Evolutionary conservation across 2,797 vertebrate genomes (phyloP), one percentile per base, ranked within the genome.

Genomic region (Myotis myotis): DNA sequence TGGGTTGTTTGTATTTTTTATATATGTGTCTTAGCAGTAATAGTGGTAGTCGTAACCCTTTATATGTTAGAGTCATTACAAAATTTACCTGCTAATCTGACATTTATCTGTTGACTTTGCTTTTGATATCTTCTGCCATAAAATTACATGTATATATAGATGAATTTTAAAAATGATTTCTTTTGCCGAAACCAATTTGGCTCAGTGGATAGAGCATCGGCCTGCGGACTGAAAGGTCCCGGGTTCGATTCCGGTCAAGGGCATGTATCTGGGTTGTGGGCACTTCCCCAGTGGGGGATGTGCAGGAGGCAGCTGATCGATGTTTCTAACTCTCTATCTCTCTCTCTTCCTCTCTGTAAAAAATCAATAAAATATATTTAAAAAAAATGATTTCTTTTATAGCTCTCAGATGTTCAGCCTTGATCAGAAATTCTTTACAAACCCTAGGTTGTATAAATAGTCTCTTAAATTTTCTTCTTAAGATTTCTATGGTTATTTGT

Each of bases 381-480:
- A n/a, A n/a, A n/a, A n/a, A 23, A 90, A 9, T 57, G 25, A 80
- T 53, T 64, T 72, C 8, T 62, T 79, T 78, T 55, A 83, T 23
- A 89, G 68, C 44, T 76, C 62, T 51, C 33, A 49, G 28, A 55
- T 79, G 6, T 47, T 83, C n/a, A 71, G 41, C 10, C 68, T 94
- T 84, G 23, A 90, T 93, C 38, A 94, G 87, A 95, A 49, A 25
- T 15, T 76, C 60, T 83, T 95, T 44, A 49, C 72, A 94, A 78
- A 78, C 25, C 60, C 44, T 30, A 80, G 33, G 33, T 38, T 60
- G 33, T 82, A 85, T 9, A 87, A 70, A 62, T 5, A 87, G 33
- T 72, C 83, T 86, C 70, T 76, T 71, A 78, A 57, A 49, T 47
- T 89, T 93, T 74, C 44, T 71, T 78, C 38, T 75, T 80, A 75